Conservation (phyloP, 2,888 invertebrate genomes). For the Ptycholaimellus sp. region DNA sequence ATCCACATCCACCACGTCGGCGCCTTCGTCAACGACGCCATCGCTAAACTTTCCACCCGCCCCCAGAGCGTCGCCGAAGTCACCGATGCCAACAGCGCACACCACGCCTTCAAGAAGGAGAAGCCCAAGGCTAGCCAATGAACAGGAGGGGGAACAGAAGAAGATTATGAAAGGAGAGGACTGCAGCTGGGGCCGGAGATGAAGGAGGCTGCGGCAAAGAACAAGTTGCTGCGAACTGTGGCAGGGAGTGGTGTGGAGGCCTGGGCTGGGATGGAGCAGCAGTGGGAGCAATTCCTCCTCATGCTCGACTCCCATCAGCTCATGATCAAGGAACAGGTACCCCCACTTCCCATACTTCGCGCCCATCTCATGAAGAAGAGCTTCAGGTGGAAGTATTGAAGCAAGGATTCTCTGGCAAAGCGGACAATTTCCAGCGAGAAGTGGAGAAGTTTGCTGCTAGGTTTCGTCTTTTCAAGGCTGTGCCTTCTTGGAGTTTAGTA, state of each 20-base stretch:
- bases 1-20: conserved; percentile 42
- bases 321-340: conserved; percentile 62
- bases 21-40: conserved; percentile 39
- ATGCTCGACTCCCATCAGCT: conserved; percentile 57
- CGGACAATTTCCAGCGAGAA: conserved; percentile 38
- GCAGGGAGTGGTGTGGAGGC: conserved; percentile 52
- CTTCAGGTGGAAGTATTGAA: no score
- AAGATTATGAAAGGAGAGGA: conserved; percentile 1
- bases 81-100: conserved; percentile 45
- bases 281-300: conserved; percentile 59
- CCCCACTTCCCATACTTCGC: no score
- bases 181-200: conserved; percentile 41
- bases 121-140: no score
- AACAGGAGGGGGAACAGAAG: conserved; percentile 2
- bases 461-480: no score
- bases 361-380: no score
- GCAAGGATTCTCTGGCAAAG: no score
- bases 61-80: conserved; percentile 62
- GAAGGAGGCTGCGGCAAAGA: conserved; percentile 47
- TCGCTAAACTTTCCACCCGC: conserved; percentile 39
- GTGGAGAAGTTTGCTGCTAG: conserved; percentile 46
- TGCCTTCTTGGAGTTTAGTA: no score
- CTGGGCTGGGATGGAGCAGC: conserved; percentile 43
- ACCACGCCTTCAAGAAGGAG: conserved; percentile 40
- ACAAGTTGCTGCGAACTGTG: conserved; percentile 42